phyloP scores from a whole-genome alignment of 2,797 vertebrate species.

The Onychomys torridus region DNA sequence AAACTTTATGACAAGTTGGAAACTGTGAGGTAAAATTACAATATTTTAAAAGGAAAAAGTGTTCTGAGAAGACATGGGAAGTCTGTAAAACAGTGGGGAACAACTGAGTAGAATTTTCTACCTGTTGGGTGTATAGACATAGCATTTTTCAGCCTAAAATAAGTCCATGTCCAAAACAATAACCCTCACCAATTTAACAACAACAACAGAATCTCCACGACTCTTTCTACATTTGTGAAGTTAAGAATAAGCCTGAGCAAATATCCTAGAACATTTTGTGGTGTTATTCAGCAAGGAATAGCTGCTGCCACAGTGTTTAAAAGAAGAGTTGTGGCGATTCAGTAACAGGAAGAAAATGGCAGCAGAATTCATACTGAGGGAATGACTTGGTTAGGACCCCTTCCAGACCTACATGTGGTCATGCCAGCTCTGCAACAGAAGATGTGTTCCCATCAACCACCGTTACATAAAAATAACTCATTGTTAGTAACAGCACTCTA shows the following conservation, averaged over 20 bases:
- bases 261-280: background rate
- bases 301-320: background rate
- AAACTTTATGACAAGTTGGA: slow-evolving; percentile 27
- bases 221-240: slow-evolving; percentile 29
- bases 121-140: background rate
- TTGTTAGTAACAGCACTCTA: background rate
- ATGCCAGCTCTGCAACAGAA: background rate
- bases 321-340: background rate
- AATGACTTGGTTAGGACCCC: background rate
- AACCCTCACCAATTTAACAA: slow-evolving; percentile 34
- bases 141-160: background rate
- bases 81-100: slow-evolving; percentile 32
- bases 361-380: background rate
- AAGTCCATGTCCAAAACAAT: slow-evolving; percentile 23
- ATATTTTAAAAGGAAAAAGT: background rate
- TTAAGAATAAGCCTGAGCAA: slow-evolving; percentile 50
- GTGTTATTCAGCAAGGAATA: background rate
- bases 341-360: background rate
- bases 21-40: background rate
- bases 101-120: slow-evolving; percentile 54
- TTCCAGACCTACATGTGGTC: accelerated
- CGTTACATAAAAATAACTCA: background rate
- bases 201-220: background rate
- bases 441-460: background rate
- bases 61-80: background rate